Percentiles rank a stretch among this genome's conserved stretches.
Conservation (phyloP, 2,888 invertebrate species). For the Apeira syringaria region DNA sequence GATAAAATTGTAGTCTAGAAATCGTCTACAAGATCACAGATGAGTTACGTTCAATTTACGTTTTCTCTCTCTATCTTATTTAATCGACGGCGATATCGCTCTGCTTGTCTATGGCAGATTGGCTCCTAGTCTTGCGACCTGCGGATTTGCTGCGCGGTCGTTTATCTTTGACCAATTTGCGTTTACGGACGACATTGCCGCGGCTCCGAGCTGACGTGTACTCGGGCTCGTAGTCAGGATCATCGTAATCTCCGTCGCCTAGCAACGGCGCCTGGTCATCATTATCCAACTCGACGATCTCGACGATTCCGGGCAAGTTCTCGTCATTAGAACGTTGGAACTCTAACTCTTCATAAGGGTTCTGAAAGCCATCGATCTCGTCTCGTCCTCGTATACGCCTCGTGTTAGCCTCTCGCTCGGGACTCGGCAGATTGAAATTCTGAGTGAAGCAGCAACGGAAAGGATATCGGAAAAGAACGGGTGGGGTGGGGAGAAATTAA, state of each 20-base stretch:
- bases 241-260: slow-evolving; percentile 52
- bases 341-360: slow-evolving; percentile 60
- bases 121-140: slow-evolving; percentile 72
- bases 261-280: slow-evolving; percentile 38
- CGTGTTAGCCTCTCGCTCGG: slow-evolving; percentile 53
- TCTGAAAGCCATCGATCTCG: slow-evolving; percentile 60
- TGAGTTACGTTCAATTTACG: slow-evolving; percentile 38
- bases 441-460: slow-evolving; percentile 68
- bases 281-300: slow-evolving; percentile 64
- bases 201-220: slow-evolving; percentile 63
- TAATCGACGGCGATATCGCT: slow-evolving; percentile 61
- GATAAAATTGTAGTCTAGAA: slow-evolving; percentile 15
- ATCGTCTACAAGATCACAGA: slow-evolving; percentile 55
- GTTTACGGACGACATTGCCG: slow-evolving; percentile 65
- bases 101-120: slow-evolving; percentile 56
- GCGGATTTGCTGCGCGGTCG: slow-evolving; percentile 67
- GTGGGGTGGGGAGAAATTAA: slow-evolving; percentile 72
- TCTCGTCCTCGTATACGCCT: slow-evolving; percentile 49
- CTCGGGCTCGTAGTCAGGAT: slow-evolving; percentile 64
- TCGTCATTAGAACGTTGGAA: slow-evolving; percentile 48
- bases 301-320: slow-evolving; percentile 58
- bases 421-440: slow-evolving; percentile 77
- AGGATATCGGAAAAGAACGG: slow-evolving; percentile 67
- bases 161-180: slow-evolving; percentile 61
- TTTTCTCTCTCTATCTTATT: no score